Evolutionary conservation across 2,113 vertebrate species (phyloP).

Genomic region (Arenaria interpres): DNA sequence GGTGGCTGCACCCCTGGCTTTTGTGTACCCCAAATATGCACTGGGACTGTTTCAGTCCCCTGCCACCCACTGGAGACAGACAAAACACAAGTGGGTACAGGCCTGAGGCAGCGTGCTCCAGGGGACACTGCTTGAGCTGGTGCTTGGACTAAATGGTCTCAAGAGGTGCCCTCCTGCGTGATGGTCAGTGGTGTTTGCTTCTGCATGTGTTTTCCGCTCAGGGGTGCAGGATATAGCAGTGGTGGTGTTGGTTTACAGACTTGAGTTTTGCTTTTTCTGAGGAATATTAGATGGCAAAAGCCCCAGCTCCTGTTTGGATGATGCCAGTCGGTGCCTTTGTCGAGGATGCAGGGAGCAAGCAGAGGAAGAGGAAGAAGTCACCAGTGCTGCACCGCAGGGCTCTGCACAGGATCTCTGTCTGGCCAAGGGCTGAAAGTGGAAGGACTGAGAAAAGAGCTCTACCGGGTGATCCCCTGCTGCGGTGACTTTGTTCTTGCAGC

Average conservation of each 20-base stretch:
- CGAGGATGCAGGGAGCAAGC: too few relatives aligned
- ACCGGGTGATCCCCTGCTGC: too few relatives aligned
- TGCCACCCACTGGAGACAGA: not conserved
- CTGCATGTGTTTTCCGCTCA: not conserved
- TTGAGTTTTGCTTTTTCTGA: not conserved
- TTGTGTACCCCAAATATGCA: not conserved
- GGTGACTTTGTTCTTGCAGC: too few relatives aligned
- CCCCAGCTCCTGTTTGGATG: not conserved
- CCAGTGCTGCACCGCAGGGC: too few relatives aligned
- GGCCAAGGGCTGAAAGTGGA: too few relatives aligned
- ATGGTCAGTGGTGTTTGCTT: not conserved
- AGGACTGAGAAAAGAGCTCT: too few relatives aligned
- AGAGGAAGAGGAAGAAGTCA: too few relatives aligned
- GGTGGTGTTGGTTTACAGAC: not conserved
- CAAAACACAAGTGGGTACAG: not conserved
- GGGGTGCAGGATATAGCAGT: not conserved
- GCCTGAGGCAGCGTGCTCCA: not conserved
- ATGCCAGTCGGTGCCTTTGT: too few relatives aligned
- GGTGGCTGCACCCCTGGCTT: not conserved
- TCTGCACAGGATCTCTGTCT: too few relatives aligned
- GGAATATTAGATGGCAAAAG: not conserved
- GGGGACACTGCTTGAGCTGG: not conserved
- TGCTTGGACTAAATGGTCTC: not conserved
- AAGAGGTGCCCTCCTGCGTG: too few relatives aligned
- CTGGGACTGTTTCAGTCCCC: too few relatives aligned